Evolutionary conservation across 1,140 invertebrate species (phyloP), one percentile per base, ranked within the genome.

Genomic region (Holcopasites calliopsidis): DNA sequence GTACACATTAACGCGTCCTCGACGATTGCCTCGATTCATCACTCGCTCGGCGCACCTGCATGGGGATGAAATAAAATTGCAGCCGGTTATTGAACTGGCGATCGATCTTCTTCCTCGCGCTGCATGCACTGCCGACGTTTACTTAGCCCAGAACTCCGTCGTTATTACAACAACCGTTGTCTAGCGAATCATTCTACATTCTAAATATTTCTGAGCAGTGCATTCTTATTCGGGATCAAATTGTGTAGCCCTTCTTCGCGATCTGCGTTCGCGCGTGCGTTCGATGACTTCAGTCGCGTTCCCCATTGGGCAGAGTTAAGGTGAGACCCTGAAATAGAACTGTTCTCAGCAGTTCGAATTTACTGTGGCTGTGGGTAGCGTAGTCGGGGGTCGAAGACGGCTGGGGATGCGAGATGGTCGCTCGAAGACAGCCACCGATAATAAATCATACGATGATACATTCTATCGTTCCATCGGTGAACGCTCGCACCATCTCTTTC

Each of bases 381-480:
- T 54, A 54, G 47, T 23, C 60, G 52, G 38, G 49, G 52, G 65
- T 54, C 62, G 64, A 58, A 60, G 68, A 47, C 83, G 74, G 75
- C 73, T 82, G 77, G 52, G 64, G 79, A 82, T 85, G 82, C 74
- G 77, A 86, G 86, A 85, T 83, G 82, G 85, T 83, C 82, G 81
- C 83, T 85, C 82, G 79, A 78, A 85, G 81, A 85, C 85, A 83
- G 84, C 81, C 58, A 75, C 80, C 77, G 85, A 88, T 88, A 89
- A 90, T 89, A 87, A 88, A 89, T 90, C 88, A 89, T 87, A 77
- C 76, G 87, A 88, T 86, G 88, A 89, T 89, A 88, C 85, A 84
- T 89, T 87, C 82, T 87, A 86, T 89, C 83, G 79, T 82, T 85
- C 85, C 81, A 79, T 85, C 80, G 82, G 68, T 52, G 76, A 54